These are phyloP conservation scores for Bucco capensis DNA, from an alignment of 2,113 vertebrate genomes.

Conservation along the genomic window DNA sequence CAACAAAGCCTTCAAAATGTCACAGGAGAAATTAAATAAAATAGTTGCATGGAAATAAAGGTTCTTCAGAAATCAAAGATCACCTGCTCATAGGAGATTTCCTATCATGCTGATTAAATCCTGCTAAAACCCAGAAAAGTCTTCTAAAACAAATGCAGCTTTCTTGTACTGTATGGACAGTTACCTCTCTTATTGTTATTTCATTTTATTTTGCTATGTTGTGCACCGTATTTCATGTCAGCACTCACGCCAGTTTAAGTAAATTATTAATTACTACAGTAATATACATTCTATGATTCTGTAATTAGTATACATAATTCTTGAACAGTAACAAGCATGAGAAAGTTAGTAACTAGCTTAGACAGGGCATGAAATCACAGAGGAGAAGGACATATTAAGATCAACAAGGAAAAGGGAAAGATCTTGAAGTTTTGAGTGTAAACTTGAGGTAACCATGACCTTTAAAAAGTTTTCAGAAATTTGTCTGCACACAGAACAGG, in stretches of 20 bases:
- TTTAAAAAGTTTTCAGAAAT: slow-evolving; percentile 35
- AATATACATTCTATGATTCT: too few relatives aligned
- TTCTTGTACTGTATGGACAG: neutral
- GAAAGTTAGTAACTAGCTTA: neutral
- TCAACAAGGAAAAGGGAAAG: neutral
- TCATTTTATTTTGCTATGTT: neutral
- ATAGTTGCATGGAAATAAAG: neutral
- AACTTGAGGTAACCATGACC: neutral
- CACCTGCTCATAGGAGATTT: neutral
- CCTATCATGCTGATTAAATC: neutral
- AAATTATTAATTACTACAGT: neutral
- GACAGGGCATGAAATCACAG: neutral
- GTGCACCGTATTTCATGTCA: neutral
- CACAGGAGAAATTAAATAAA: neutral
- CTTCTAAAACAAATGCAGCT: neutral
- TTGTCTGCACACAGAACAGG: slow-evolving; percentile 1
- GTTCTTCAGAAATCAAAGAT: neutral
- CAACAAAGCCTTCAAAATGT: neutral
- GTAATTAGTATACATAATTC: neutral
- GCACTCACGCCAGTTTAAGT: neutral
- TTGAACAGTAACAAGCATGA: neutral
- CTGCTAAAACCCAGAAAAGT: neutral
- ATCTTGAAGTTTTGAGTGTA: neutral
- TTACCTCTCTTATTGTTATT: neutral
- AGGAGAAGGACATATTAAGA: neutral